Conservation (phyloP, 2,888 invertebrate genomes). For the Gasteruption jaculator region DNA sequence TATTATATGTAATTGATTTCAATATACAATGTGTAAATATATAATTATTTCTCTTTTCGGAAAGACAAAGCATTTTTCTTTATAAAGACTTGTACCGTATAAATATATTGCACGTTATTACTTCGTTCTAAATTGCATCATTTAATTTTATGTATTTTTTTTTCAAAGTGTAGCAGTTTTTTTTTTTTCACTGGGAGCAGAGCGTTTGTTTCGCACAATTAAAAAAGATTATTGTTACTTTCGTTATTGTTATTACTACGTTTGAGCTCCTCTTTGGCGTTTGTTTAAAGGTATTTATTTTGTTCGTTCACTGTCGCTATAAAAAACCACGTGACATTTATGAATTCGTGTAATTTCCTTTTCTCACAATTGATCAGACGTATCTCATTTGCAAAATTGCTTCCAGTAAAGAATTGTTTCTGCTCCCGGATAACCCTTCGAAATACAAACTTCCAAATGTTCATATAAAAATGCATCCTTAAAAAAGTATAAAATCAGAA, state of each 20-base stretch:
- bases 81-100: slow-evolving; percentile 30
- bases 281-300: not conserved
- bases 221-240: too few relatives aligned
- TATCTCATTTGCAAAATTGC: slow-evolving; percentile 11
- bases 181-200: slow-evolving; percentile 27
- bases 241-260: slow-evolving; percentile 12
- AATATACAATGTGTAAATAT: slow-evolving; percentile 36
- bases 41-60: slow-evolving; percentile 24
- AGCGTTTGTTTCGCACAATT: slow-evolving; percentile 22
- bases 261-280: slow-evolving; percentile 6
- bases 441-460: slow-evolving; percentile 29
- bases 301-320: too few relatives aligned
- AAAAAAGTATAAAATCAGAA: slow-evolving; percentile 49
- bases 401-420: slow-evolving; percentile 8
- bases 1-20: slow-evolving; percentile 26
- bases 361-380: too few relatives aligned
- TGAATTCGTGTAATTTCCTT: too few relatives aligned
- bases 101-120: slow-evolving; percentile 44
- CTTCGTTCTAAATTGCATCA: slow-evolving; percentile 18
- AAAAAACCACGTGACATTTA: too few relatives aligned
- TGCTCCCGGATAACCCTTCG: slow-evolving; percentile 3
- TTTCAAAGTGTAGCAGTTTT: slow-evolving; percentile 24
- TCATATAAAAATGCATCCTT: slow-evolving; percentile 42
- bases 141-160: slow-evolving; percentile 23
- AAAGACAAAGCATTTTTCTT: slow-evolving; percentile 25